phyloP scores from a whole-genome alignment of 2,113 vertebrate genomes.

The Gallinago undulata region DNA sequence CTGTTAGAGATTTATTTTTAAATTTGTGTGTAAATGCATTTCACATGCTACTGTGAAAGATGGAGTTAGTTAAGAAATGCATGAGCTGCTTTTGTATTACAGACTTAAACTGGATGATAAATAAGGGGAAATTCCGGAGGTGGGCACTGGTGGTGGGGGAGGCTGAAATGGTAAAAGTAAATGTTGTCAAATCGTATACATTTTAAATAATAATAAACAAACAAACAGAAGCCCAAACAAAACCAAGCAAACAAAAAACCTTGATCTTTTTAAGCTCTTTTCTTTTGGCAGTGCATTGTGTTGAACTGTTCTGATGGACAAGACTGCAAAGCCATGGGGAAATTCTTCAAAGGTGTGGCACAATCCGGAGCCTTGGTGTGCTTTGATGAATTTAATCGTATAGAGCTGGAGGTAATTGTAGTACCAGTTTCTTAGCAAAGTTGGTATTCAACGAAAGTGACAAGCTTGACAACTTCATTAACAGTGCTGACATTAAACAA shows the following conservation, averaged over 20 bases:
- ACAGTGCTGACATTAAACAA: conserved; percentile 71
- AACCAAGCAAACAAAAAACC: neutral
- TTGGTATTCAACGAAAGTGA: conserved; percentile 72
- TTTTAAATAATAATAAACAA: neutral
- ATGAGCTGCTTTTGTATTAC: neutral
- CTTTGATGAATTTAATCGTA: conserved; percentile 78
- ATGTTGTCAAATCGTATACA: neutral
- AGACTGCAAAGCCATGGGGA: conserved; percentile 71
- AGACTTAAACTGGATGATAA: neutral
- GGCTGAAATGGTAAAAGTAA: neutral
- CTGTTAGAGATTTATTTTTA: neutral
- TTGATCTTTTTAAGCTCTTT: conserved; percentile 1
- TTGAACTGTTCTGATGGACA: conserved; percentile 53
- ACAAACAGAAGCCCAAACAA: too few species aligned
- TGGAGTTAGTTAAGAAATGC: neutral
- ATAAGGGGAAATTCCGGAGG: neutral
- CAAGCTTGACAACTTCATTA: conserved; percentile 79
- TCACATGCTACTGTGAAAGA: conserved; percentile 4
- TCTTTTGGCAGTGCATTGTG: conserved; percentile 37
- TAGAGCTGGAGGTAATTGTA: conserved; percentile 76
- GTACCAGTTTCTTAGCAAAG: conserved; percentile 71
- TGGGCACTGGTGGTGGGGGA: neutral
- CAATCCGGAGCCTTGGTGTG: conserved; percentile 66
- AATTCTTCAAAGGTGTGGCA: conserved; percentile 73
- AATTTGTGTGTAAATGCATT: neutral